Evolutionary conservation across 2,888 invertebrate species (phyloP).

Genomic region (Siphonodentalium dalli): DNA sequence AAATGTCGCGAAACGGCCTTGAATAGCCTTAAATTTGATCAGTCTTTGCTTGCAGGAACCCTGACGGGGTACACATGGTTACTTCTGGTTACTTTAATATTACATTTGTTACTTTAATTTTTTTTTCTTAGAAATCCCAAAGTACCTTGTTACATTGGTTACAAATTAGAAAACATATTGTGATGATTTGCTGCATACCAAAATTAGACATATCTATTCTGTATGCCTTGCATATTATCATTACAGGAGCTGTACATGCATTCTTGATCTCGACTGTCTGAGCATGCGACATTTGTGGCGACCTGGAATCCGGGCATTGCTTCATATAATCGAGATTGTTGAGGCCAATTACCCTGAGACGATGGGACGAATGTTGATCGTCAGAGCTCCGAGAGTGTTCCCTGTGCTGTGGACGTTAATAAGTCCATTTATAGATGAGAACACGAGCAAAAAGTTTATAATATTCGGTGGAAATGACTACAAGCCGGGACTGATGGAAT

Average conservation of each 20-base stretch:
- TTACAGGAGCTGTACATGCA: conserved; percentile 82
- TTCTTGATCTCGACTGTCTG: conserved; percentile 91
- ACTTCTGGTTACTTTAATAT: too few species aligned
- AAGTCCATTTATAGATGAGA: conserved; percentile 93
- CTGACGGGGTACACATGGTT: too few species aligned
- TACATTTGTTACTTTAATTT: too few species aligned
- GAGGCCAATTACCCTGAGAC: conserved; percentile 96
- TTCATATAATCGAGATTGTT: conserved; percentile 80
- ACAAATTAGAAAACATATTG: too few species aligned
- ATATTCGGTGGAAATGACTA: conserved; percentile 91
- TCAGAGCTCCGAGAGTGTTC: conserved; percentile 90
- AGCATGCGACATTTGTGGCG: conserved; percentile 96
- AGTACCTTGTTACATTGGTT: too few species aligned
- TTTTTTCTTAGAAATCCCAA: too few species aligned
- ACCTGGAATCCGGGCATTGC: conserved; percentile 78
- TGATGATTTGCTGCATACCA: not conserved
- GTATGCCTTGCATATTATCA: not conserved
- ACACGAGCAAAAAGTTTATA: conserved; percentile 88
- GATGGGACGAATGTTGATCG: conserved; percentile 88
- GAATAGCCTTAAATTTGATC: too few species aligned
- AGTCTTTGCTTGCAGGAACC: too few species aligned
- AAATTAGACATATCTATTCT: conserved; percentile 66
- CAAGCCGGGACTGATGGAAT: conserved; percentile 84
- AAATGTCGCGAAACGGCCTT: too few species aligned
- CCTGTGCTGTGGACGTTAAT: conserved; percentile 95